Evolutionary conservation across 2,797 vertebrate genomes (phyloP), one percentile per base, ranked within the genome.

Genomic region (Halcyon chelicuti): DNA sequence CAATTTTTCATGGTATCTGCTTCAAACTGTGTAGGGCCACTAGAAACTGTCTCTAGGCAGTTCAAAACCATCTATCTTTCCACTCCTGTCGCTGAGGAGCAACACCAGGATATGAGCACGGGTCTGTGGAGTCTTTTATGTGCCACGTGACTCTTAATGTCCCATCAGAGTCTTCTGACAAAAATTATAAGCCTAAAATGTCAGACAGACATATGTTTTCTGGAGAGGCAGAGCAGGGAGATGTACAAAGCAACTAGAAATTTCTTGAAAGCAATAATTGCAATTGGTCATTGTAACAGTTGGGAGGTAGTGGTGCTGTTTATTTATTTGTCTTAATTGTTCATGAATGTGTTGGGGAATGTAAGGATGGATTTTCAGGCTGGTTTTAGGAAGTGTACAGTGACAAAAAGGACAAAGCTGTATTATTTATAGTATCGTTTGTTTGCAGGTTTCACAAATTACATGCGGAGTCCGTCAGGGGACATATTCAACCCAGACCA

Each of bases 401-500:
- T 68, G 63, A 44, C 52, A 31, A 31, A 79, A 91, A 83, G 37
- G 33, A 73, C 8, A 57, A 11, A 92, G 26, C 16, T 84, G 46
- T 65, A 2, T 61, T 31, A 63, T 61, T 90, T 18, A 66, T 9
- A 14, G 14, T 29, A 14, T 2, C 2, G 3, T 51, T 31, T 88
- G 16, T 39, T 73, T 17, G 0, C 97, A 99, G 99, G 99, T 88
- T 99, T 99, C 94, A 99, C 99, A 19, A 99, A 98, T 91, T 99
- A 99, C 96, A 99, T 98, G 90, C 98, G 99, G 93, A 99, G 99
- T 90, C 99, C 99, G 0, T 98, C 98, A 0, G 99, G 99, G 1
- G 99, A 99, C 97, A 99, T 99, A 90, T 99, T 99, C 96, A 99
- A 99, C 96, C 99, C 99, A 0, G 98, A 98, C 11, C 99, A 99